Evolutionary conservation across 2,113 vertebrate species (phyloP).

Genomic region (Paramisgurnus dabryanus): DNA sequence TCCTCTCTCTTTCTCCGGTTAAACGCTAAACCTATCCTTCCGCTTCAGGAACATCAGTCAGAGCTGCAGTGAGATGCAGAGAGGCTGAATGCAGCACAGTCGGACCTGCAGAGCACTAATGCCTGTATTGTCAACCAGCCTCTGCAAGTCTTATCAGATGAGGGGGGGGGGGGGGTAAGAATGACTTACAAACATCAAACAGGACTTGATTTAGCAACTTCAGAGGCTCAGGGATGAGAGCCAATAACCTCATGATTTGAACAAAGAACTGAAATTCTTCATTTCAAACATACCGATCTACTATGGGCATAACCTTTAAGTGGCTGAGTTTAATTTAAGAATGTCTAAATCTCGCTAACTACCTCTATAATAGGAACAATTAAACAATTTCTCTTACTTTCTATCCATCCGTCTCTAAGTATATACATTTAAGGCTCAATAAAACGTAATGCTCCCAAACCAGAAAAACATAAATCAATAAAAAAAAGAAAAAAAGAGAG

Average conservation of each 20-base stretch:
- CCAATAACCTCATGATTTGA: slow-evolving; percentile 14
- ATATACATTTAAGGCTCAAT: slow-evolving; percentile 70
- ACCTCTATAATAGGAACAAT: slow-evolving; percentile 1
- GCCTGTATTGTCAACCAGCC: slow-evolving; percentile 71
- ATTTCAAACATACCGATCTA: slow-evolving; percentile 1
- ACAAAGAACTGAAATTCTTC: slow-evolving; percentile 9
- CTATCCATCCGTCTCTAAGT: slow-evolving; percentile 58
- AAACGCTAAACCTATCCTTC: slow-evolving; percentile 72
- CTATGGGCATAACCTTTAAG: background rate
- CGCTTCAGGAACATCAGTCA: slow-evolving; percentile 77
- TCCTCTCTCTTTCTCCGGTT: slow-evolving; percentile 31
- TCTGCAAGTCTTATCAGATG: slow-evolving; percentile 62
- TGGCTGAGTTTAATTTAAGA: background rate
- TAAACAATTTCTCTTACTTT: too few relatives aligned
- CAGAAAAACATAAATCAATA: slow-evolving; percentile 47
- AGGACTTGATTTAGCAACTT: slow-evolving; percentile 31
- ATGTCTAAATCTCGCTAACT: background rate
- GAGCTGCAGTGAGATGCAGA: slow-evolving; percentile 65
- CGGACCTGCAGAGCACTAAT: slow-evolving; percentile 71
- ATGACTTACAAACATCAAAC: slow-evolving; percentile 44
- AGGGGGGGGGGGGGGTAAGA: slow-evolving; percentile 47
- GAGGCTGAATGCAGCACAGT: slow-evolving; percentile 71
- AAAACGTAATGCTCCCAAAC: slow-evolving; percentile 66
- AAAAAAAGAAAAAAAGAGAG: slow-evolving; percentile 33
- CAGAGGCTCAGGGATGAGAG: slow-evolving; percentile 31